Evolutionary conservation across 2,888 invertebrate genomes (phyloP).

Genomic region (Cacoxenus indagator): DNA sequence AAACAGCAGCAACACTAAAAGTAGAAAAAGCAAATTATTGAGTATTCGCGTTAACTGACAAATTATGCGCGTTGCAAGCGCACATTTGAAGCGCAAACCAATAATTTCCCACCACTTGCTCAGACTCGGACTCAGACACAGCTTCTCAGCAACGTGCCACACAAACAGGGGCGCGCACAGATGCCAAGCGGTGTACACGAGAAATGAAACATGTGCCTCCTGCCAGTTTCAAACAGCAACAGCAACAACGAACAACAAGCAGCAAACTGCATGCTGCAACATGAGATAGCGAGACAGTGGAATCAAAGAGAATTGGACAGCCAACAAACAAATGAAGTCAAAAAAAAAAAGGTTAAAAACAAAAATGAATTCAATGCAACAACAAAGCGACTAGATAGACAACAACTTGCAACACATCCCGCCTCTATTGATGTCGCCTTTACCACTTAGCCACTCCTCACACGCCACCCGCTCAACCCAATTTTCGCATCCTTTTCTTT

Average conservation of each 20-base stretch:
- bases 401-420: background rate
- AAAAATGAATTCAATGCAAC: too few species aligned
- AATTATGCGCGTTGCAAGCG: slow-evolving; percentile 8
- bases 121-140: slow-evolving; percentile 13
- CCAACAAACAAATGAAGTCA: too few species aligned
- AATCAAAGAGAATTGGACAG: too few species aligned
- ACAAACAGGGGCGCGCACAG: background rate
- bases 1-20: background rate
- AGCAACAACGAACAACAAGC: slow-evolving; percentile 1
- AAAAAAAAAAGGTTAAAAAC: too few species aligned
- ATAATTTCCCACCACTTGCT: slow-evolving; percentile 32
- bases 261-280: too few species aligned
- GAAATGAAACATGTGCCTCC: slow-evolving; percentile 14
- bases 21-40: background rate
- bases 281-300: too few species aligned
- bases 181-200: slow-evolving; percentile 6
- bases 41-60: background rate
- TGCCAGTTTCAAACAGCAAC: slow-evolving; percentile 22
- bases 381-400: too few species aligned
- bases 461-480: background rate
- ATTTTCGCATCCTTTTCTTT: background rate
- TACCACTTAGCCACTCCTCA: background rate
- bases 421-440: background rate
- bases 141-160: background rate
- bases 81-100: slow-evolving; percentile 22